Evolutionary conservation across 1,140 invertebrate genomes (phyloP).

Genomic region (Apis florea): DNA sequence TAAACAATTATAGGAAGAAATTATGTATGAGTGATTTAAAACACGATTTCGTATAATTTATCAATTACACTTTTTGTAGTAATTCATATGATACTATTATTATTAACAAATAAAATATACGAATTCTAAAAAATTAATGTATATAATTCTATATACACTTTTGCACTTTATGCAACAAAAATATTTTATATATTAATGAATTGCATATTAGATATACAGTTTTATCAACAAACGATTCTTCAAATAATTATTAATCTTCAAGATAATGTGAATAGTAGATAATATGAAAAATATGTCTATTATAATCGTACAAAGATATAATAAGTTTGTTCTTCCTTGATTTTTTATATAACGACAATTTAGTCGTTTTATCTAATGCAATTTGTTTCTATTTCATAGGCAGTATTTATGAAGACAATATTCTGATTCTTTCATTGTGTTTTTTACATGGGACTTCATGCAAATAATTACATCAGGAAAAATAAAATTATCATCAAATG

Average conservation of each 20-base stretch:
- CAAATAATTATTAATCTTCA: neutral
- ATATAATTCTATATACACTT: slow-evolving; percentile 41
- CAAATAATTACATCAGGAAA: slow-evolving; percentile 3
- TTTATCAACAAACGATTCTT: neutral
- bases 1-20: neutral
- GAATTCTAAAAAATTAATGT: slow-evolving; percentile 2
- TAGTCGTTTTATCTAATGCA: neutral
- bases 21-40: neutral
- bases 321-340: neutral
- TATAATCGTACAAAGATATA: neutral
- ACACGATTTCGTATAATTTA: neutral
- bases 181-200: slow-evolving; percentile 30
- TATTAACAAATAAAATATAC: slow-evolving; percentile 19
- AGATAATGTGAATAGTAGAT: neutral
- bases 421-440: neutral
- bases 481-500: slow-evolving; percentile 50
- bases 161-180: neutral
- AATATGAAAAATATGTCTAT: slow-evolving; percentile 40
- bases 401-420: neutral
- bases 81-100: neutral
- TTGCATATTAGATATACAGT: neutral
- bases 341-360: neutral
- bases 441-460: neutral
- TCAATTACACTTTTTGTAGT: neutral
- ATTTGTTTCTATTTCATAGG: neutral